Evolutionary conservation across 2,113 vertebrate genomes (phyloP), one percentile per base, ranked within the genome.

Genomic region (Leucosticte australis): DNA sequence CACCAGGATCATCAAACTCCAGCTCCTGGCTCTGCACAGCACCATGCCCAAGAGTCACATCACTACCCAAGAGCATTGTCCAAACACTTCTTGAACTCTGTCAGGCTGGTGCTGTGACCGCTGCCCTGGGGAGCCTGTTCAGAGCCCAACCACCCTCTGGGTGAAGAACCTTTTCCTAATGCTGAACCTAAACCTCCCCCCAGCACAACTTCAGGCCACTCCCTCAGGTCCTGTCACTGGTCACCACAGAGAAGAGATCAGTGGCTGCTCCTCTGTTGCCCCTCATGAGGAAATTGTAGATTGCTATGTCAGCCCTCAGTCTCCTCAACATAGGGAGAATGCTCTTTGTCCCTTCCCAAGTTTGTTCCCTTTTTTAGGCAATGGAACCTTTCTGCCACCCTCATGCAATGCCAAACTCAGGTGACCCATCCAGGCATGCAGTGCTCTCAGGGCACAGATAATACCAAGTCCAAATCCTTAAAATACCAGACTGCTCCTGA

Each of bases 1-100:
- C 27, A 42, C 35, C 33, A 70, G 35, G 35, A 83, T 10, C 47
- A 55, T 41, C 55, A 6, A 65, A 83, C 26, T 4, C 30, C 16
- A 13, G 4, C 30, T 49, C 47, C 71, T 33, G 20, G 26, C 56
- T 6, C 15, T 44, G 56, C 42, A 42, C 49, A 17, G 63, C 47
- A 55, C 56, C 35, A 42, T 35, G 0, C n/a, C 13, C 39, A 49
- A 35, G 63, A 55, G 18, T 33, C 41, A 16, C 21, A 19, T 1
- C 39, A 7, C 3, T 17, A 0, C 31, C 41, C 1, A 2, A 37
- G 49, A 50, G 42, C 12, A 37, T 5, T 23, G 22, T 37, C 2
- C 49, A 12, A 63, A 42, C 0, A 0, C 35, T 42, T 19, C 41
- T 6, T 8, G 35, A 28, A 11, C 7, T 77, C 14, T 55, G 30